These are phyloP conservation scores for Porites evermanni DNA, from an alignment of 92 coral and sea anemone species.

Conservation along the genomic window DNA sequence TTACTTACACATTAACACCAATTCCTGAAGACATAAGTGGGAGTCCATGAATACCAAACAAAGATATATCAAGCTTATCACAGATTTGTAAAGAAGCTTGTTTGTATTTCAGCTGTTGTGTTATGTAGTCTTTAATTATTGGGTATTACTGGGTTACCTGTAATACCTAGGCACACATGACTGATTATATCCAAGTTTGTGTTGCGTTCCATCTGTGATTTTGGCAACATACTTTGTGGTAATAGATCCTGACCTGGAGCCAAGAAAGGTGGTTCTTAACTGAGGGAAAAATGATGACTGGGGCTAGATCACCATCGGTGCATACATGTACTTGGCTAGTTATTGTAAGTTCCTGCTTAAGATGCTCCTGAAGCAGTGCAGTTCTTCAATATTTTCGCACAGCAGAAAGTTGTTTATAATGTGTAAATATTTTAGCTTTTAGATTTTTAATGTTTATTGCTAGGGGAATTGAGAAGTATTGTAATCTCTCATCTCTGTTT, in stretches of 20 bases:
- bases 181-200: too few species aligned
- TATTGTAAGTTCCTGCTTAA: too few species aligned
- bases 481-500: too few species aligned
- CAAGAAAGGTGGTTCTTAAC: too few species aligned
- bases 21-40: not conserved
- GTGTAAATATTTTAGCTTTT: constrained; percentile 7
- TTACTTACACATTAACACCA: not conserved
- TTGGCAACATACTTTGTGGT: too few species aligned
- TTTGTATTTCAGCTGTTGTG: not conserved
- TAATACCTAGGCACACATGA: not conserved
- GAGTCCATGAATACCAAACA: not conserved
- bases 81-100: not conserved
- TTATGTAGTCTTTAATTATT: too few species aligned
- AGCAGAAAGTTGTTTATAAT: not conserved
- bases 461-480: not conserved
- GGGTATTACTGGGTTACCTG: not conserved
- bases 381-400: not conserved
- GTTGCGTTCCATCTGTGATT: too few species aligned
- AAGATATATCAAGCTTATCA: not conserved
- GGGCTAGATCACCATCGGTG: too few species aligned
- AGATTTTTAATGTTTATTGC: not conserved
- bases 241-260: too few species aligned
- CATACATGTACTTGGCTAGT: too few species aligned
- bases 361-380: too few species aligned
- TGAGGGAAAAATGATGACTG: too few species aligned